Evolutionary conservation across 2,888 invertebrate genomes (phyloP).

Genomic region (Allacma fusca): DNA sequence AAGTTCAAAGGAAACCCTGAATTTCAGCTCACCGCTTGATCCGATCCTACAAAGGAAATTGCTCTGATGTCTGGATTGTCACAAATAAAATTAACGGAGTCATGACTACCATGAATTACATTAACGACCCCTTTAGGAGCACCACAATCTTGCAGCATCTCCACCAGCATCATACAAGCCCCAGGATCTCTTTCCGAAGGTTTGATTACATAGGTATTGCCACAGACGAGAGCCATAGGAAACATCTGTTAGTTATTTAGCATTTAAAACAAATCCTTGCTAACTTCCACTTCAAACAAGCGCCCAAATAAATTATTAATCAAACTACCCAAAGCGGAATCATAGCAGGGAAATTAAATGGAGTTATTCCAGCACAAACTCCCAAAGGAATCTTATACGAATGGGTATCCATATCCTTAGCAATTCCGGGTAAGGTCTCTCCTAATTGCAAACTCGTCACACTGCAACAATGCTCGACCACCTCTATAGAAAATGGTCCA

Average conservation of each 20-base stretch:
- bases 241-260: slow-evolving; percentile 67
- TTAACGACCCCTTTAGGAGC: slow-evolving; percentile 96
- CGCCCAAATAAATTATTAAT: neutral
- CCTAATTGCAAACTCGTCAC: slow-evolving; percentile 92
- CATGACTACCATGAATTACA: slow-evolving; percentile 93
- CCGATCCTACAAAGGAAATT: slow-evolving; percentile 98
- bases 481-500: slow-evolving; percentile 71
- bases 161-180: slow-evolving; percentile 92
- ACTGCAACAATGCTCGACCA: slow-evolving; percentile 95
- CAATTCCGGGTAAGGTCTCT: slow-evolving; percentile 84
- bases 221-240: slow-evolving; percentile 77
- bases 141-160: slow-evolving; percentile 90
- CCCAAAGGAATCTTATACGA: slow-evolving; percentile 92
- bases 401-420: slow-evolving; percentile 96
- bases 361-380: slow-evolving; percentile 93
- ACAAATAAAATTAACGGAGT: slow-evolving; percentile 96
- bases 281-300: neutral
- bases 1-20: neutral
- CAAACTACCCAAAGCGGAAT: slow-evolving; percentile 87
- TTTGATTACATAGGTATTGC: slow-evolving; percentile 92
- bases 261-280: neutral
- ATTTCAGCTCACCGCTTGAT: slow-evolving; percentile 77
- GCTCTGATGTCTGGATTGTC: slow-evolving; percentile 95
- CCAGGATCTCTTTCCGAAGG: slow-evolving; percentile 99
- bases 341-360: slow-evolving; percentile 99